A percentile compares a stretch with the other conserved stretches of the same genome.
Conservation (phyloP, 2,113 vertebrate genomes). For the Sebastes fasciatus region DNA sequence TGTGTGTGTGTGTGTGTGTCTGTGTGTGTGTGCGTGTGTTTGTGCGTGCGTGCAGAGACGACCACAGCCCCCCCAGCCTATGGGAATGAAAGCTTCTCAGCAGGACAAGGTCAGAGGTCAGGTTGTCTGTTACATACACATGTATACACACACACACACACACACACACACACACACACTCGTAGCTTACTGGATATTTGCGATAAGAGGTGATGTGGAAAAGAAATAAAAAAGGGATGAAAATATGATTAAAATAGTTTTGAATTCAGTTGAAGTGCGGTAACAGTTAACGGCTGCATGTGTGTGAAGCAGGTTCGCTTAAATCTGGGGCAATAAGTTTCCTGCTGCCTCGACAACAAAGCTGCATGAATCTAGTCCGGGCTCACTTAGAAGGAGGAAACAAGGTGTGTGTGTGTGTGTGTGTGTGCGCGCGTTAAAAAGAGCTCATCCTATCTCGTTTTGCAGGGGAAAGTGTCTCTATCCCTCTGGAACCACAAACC, state of each 20-base stretch:
- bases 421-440: slow-evolving; percentile 64
- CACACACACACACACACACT: slow-evolving; percentile 5
- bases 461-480: slow-evolving; percentile 67
- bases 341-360: slow-evolving; percentile 79
- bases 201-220: background rate
- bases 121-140: slow-evolving; percentile 58
- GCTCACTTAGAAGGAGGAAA: slow-evolving; percentile 54
- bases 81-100: slow-evolving; percentile 78
- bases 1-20: slow-evolving; percentile 46
- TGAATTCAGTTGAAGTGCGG: slow-evolving; percentile 22
- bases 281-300: slow-evolving; percentile 31
- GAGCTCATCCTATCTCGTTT: slow-evolving; percentile 69
- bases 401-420: slow-evolving; percentile 26
- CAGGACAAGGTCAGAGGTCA: slow-evolving; percentile 69
- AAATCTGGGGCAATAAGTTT: slow-evolving; percentile 78
- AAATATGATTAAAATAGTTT: background rate
- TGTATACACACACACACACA: background rate
- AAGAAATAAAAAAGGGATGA: background rate
- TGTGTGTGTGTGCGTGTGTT: slow-evolving; percentile 52
- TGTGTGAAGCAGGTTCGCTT: slow-evolving; percentile 44
- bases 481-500: slow-evolving; percentile 80
- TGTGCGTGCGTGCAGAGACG: slow-evolving; percentile 15
- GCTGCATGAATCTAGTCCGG: slow-evolving; percentile 52
- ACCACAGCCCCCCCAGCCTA: slow-evolving; percentile 61
- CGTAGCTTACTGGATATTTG: slow-evolving; percentile 18